phyloP scores from a whole-genome alignment of 1,140 invertebrate species.

The Ostrea denselamellosa region DNA sequence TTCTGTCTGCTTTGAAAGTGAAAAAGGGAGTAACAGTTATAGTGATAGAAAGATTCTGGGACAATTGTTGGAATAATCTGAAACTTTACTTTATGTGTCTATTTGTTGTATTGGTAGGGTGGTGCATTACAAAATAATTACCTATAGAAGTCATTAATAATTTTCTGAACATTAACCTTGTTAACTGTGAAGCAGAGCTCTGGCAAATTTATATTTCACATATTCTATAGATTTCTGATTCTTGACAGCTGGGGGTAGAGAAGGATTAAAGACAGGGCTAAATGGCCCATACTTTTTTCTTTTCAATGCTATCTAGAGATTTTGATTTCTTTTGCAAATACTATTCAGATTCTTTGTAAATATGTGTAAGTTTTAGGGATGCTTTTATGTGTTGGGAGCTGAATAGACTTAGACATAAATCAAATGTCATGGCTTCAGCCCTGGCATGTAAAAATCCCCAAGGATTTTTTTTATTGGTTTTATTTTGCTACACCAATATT shows the following conservation, averaged over 20 bases:
- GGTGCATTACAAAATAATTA: not conserved
- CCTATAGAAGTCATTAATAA: not conserved
- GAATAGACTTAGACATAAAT: conserved; percentile 16
- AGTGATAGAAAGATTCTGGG: not conserved
- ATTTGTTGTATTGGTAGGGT: not conserved
- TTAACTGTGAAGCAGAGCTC: not conserved
- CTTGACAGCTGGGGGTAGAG: conserved; percentile 1
- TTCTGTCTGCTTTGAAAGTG: not conserved
- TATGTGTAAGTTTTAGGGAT: conserved; percentile 16
- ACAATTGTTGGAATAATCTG: not conserved
- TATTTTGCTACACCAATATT: not conserved
- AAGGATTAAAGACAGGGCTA: not conserved
- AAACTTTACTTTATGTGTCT: not conserved
- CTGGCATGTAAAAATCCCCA: not conserved
- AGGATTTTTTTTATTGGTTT: not conserved
- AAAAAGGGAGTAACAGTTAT: not conserved
- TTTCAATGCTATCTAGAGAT: not conserved
- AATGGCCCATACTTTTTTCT: conserved; percentile 22
- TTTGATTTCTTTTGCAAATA: conserved; percentile 33
- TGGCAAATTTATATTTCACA: conserved; percentile 13
- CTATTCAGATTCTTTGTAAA: conserved; percentile 6
- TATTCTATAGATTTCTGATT: conserved; percentile 12
- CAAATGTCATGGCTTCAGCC: not conserved
- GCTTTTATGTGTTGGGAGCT: conserved; percentile 10
- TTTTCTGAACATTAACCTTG: conserved; percentile 24